A percentile compares a stretch with the other conserved stretches of the same genome.
phyloP scores from a whole-genome alignment of 2,888 invertebrate genomes.

The Chromoteleia sp. region DNA sequence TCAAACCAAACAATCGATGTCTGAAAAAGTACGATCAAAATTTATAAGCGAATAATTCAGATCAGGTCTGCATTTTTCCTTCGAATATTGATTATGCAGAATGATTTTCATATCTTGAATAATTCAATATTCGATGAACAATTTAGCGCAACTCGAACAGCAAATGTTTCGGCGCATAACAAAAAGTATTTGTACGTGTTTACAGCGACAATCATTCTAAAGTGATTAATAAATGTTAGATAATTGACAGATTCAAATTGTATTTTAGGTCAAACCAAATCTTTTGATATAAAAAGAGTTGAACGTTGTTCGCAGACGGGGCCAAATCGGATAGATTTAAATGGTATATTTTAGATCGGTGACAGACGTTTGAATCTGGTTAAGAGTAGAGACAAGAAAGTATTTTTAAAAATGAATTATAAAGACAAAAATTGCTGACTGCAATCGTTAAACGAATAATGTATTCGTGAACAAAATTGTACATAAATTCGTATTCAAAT shows the following conservation, averaged over 20 bases:
- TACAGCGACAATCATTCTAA: conserved; percentile 49
- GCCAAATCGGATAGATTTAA: conserved; percentile 44
- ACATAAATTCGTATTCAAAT: too few relatives aligned
- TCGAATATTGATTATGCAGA: too few relatives aligned
- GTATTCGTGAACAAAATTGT: too few relatives aligned
- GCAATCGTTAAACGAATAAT: conserved; percentile 23
- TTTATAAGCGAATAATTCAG: too few relatives aligned
- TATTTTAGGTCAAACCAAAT: conserved; percentile 37
- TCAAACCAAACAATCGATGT: too few relatives aligned
- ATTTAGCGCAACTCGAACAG: conserved; percentile 27
- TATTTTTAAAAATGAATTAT: conserved; percentile 44
- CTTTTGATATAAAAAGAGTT: conserved; percentile 31
- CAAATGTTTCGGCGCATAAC: conserved; percentile 10
- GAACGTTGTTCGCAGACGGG: conserved; percentile 41
- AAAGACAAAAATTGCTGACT: conserved; percentile 16
- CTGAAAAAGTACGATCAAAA: too few relatives aligned
- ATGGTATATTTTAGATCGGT: conserved; percentile 34
- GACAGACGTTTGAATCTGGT: conserved; percentile 9
- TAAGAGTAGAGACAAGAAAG: conserved; percentile 29
- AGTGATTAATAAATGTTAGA: conserved; percentile 34
- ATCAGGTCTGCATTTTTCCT: not conserved
- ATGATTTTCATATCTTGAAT: too few relatives aligned
- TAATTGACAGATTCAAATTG: conserved; percentile 17
- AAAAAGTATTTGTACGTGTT: conserved; percentile 29
- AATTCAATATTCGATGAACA: not conserved